Evolutionary conservation across 2,113 vertebrate genomes (phyloP), one percentile per base, ranked within the genome.

Genomic region (Dasyornis broadbenti): DNA sequence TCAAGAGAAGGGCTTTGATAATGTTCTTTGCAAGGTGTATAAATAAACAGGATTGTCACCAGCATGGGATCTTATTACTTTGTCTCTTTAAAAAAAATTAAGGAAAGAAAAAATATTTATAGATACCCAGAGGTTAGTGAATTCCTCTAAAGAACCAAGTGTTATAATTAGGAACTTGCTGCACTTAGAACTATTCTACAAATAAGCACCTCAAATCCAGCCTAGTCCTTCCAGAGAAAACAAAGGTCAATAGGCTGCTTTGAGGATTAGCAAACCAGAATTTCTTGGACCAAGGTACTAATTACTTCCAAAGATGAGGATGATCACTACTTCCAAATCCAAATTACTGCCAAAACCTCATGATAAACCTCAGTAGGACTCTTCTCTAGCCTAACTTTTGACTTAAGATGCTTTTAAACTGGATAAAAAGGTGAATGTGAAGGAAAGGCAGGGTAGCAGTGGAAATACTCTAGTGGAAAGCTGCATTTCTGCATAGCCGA

Each of bases 191-290:
- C 56, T 96, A 24, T 81, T 96, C 88, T 86, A 81, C 95, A 94
- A 92, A 95, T 96, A 96, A 96, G 88, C 95, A 93, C 64, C 86
- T 94, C 90, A 93, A 90, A 95, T 93, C 68, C 89, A 89, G 82
- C 52, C 64, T 47, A 56, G 60, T 81, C 77, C 71, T 96, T 96
- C 90, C 93, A 96, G 90, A 93, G 90, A 96, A 96, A 96, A 94
- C 82, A 96, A 78, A 89, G 90, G 75, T 88, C 94, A 86, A n/a
- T 66, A 73, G 79, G 52, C 87, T 96, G 27, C 87, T 93, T 88
- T 94, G 93, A 93, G 86, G 76, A 89, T 92, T 96, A 96, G 76
- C 79, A 94, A 93, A 59, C 85, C 75, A 88, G 93, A 91, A 92
- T 95, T 95, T 96, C 87, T 96, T 94, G 94, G 93, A 90, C 82